Evolutionary conservation across 2,797 vertebrate genomes (phyloP), one percentile per base, ranked within the genome.

Genomic region (Limnodromus scolopaceus): DNA sequence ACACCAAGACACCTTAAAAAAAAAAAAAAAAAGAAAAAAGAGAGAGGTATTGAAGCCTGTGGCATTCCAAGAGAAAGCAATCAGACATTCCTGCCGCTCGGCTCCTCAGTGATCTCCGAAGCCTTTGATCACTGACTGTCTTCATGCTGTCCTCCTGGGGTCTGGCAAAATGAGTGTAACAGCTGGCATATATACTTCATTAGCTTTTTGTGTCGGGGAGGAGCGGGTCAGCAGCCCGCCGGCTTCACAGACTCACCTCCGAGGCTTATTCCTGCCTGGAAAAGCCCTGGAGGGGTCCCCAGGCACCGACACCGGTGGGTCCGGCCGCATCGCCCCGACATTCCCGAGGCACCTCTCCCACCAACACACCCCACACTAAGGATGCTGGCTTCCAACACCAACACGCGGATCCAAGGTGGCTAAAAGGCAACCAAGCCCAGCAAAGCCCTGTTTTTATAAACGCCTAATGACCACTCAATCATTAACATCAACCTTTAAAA

Each of bases 21-120:
- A 86, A 87, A 92, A 92, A 88, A 70, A 71, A 38, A 76, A 43
- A 25, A 27, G 4, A 25, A 25, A 9, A 16, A 91, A 75, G 66
- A 41, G 30, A 57, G 16, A 91, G 89, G 90, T 87, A 89, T 81
- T 51, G 54, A 85, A 92, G 91, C 69, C 87, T 53, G 74, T 69
- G 92, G 93, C 79, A 96, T 96, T 97, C 96, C 92, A 81, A 96
- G 90, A 97, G 96, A 97, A 97, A 96, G 96, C 90, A 92, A 93
- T 92, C 95, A 94, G 96, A 94, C 93, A 93, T 96, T 97, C 96
- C 96, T 89, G 96, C 91, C 76, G 93, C 93, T 89, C 49, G 70
- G 87, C 96, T 97, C 94, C 92, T 92, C 92, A 71, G 36, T 88
- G 96, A 97, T 95, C 93, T 93, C 78, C 70, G 41, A 46, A 93